A percentile compares a stretch with the other conserved stretches of the same genome.
These are phyloP conservation scores for Nebria salina DNA, from an alignment of 2,888 invertebrate genomes.

Conservation along the genomic window DNA sequence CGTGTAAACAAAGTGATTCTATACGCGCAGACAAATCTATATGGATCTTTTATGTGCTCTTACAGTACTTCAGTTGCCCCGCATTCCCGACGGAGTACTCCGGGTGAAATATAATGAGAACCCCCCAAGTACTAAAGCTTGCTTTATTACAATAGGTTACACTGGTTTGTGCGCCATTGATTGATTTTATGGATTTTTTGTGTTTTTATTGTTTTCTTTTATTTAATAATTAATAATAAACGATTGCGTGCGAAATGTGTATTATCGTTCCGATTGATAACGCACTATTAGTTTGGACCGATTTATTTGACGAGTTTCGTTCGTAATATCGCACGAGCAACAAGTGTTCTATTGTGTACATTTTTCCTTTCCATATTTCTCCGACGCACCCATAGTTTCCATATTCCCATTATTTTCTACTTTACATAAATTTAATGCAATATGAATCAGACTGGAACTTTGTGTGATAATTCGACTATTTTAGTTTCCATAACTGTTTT, in stretches of 20 bases:
- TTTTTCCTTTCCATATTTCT: background rate
- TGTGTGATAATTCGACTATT: background rate
- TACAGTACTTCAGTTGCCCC: background rate
- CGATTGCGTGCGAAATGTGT: background rate
- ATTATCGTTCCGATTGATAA: background rate
- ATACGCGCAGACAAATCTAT: background rate
- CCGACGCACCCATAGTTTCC: background rate
- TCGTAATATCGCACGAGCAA: background rate
- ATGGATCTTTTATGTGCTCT: background rate
- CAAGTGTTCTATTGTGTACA: background rate
- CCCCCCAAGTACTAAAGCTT: constrained; percentile 24
- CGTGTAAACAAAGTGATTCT: constrained; percentile 23
- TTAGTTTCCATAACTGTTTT: background rate
- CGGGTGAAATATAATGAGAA: constrained; percentile 32
- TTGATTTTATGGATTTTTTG: no score
- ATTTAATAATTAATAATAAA: no score
- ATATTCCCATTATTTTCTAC: background rate
- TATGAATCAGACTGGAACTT: background rate
- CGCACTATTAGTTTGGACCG: background rate
- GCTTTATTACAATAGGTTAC: background rate
- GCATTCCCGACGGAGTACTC: constrained; percentile 5
- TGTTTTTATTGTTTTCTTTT: no score
- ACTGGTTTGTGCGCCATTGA: no score
- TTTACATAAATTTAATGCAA: background rate
- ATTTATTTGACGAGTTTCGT: background rate